phyloP scores from a whole-genome alignment of 2,888 invertebrate species.

The Lampropteryx suffumata region DNA sequence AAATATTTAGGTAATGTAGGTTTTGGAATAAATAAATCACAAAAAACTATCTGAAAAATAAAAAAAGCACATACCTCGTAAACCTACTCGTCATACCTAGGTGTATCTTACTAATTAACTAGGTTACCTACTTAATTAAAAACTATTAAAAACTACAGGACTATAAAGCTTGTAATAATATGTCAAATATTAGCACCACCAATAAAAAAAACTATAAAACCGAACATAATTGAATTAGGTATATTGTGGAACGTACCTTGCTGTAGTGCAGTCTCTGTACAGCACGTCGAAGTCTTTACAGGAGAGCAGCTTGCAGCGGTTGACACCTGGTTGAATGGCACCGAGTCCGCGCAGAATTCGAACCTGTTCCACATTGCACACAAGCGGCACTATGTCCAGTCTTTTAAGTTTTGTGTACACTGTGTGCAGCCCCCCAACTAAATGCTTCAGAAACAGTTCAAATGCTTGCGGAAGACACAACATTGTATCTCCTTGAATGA shows the following conservation, averaged over 20 bases:
- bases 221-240: conserved; percentile 28
- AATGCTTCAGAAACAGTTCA: conserved; percentile 98
- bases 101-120: no score
- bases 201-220: conserved; percentile 7
- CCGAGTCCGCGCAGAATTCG: conserved; percentile 98
- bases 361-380: conserved; percentile 99
- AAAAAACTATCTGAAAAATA: not conserved
- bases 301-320: conserved; percentile 99
- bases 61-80: not conserved
- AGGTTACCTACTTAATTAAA: no score
- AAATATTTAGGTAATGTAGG: not conserved
- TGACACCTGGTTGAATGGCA: conserved; percentile 99
- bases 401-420: conserved; percentile 99
- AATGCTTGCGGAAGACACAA: conserved; percentile 99
- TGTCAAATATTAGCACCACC: not conserved
- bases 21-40: not conserved
- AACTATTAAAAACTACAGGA: not conserved
- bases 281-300: conserved; percentile 99
- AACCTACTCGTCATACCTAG: no score
- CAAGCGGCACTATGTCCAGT: conserved; percentile 98
- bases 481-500: conserved; percentile 98
- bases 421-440: conserved; percentile 99
- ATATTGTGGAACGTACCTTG: conserved; percentile 91
- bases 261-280: conserved; percentile 99
- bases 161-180: not conserved